Base-by-base conservation (phyloP, 2,113 vertebrate genomes). In the Nettapus auritus region DNA sequence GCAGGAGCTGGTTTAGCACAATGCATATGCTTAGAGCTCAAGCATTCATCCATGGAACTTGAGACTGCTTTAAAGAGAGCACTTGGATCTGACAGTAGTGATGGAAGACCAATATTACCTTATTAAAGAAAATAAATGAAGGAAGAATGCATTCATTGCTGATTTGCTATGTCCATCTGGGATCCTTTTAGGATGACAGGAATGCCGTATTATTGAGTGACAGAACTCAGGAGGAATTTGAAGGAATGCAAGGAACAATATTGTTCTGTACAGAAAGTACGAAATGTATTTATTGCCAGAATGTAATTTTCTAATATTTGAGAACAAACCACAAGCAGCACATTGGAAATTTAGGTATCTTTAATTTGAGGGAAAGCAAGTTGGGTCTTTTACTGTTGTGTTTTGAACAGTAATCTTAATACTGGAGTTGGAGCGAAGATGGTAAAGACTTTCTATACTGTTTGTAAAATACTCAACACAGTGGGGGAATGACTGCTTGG, bases 121-220 rank as follows among this genome's bases (percentile, higher is more conserved):
- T 97, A 97, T 97, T 97, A 97, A 96, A 96, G 85, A 94, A 94
- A 94, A 98, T 93, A 97, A 95, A 96, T 56, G 50, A 93, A 95
- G 90, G 83, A 88, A 93, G 92, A 93, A 89, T 88, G 85, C 66
- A 89, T 69, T 93, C 10, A 4, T 60, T 95, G 84, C 85, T 86
- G 82, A 78, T 93, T 82, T 79, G 70, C 57, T 75, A 10, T 46
- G 57, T 96, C 96, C 94, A 95, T 82, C 50, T 64, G 93, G 94
- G 59, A 92, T 86, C 34, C 36, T 80, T 94, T 95, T 82, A 94
- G 90, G 94, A 56, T 96, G 96, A 95, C 92, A 94, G 80, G 68
- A 82, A 88, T 50, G 81, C 77, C 52, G 25, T 70, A 87, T 96
- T 96, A 95, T 76, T 92, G 84, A 94, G 82, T 91, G 89, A 86